Percentiles rank a stretch among this genome's conserved stretches.
Evolutionary conservation across 2,113 vertebrate species (phyloP).

Genomic region (Apeltes quadracus): DNA sequence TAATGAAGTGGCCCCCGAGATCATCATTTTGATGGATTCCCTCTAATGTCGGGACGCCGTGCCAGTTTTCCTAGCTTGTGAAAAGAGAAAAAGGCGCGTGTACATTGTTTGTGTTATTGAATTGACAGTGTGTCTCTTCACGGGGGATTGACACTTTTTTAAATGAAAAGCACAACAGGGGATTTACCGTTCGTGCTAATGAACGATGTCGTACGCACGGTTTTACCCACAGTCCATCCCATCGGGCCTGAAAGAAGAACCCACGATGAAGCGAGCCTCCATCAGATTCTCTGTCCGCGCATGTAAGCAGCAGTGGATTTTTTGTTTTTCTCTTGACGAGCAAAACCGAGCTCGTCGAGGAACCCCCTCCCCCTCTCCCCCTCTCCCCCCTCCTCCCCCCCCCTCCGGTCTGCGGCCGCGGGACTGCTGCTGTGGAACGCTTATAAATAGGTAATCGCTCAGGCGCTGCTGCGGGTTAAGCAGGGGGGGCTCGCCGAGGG

Average conservation of each 20-base stretch:
- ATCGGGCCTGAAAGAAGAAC: constrained; percentile 34
- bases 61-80: constrained; percentile 25
- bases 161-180: constrained; percentile 18
- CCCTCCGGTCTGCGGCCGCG: constrained; percentile 40
- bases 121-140: constrained; percentile 12
- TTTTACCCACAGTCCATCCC: constrained; percentile 36
- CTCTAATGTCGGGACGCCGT: constrained; percentile 49
- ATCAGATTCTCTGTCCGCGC: constrained; percentile 5
- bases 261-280: constrained; percentile 33
- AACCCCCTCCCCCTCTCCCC: too few relatives aligned
- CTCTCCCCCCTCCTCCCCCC: constrained; percentile 32
- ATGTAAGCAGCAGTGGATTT: too few relatives aligned
- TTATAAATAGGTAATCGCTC: constrained; percentile 74
- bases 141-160: constrained; percentile 25
- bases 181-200: constrained; percentile 37
- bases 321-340: too few relatives aligned
- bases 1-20: constrained; percentile 65
- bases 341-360: too few relatives aligned
- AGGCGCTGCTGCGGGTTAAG: constrained; percentile 64
- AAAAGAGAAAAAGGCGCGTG: constrained; percentile 24
- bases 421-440: constrained; percentile 39
- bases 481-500: constrained; percentile 45
- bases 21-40: constrained; percentile 73
- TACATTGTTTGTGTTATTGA: constrained; percentile 41
- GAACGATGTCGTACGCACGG: constrained; percentile 43